Conservation (phyloP, 2,797 vertebrate genomes). For the Eremophila alpestris region DNA sequence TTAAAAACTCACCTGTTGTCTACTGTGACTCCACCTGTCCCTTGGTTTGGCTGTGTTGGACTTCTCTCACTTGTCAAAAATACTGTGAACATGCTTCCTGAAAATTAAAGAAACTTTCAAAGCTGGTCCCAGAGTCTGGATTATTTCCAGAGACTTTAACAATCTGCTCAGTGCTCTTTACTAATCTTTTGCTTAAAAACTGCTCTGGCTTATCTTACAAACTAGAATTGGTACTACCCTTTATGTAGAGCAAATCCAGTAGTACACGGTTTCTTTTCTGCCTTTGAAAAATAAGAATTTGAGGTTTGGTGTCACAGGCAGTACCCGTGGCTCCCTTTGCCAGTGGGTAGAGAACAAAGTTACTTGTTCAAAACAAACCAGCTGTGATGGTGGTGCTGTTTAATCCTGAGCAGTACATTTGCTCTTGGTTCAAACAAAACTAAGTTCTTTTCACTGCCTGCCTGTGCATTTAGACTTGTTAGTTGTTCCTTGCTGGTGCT, state of each 20-base stretch:
- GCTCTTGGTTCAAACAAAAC: background rate
- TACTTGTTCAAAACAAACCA: background rate
- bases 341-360: background rate
- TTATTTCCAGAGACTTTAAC: background rate
- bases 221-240: background rate
- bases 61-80: background rate
- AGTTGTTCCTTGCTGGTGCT: background rate
- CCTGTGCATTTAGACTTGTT: background rate
- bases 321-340: background rate
- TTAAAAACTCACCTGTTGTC: background rate
- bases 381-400: background rate
- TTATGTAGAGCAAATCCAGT: background rate
- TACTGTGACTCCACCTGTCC: background rate
- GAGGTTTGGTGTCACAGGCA: background rate
- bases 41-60: background rate
- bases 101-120: background rate
- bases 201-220: background rate
- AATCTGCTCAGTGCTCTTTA: background rate
- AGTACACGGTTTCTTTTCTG: background rate
- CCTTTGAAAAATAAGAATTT: background rate
- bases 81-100: background rate
- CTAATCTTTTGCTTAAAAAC: background rate
- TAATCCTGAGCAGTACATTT: background rate
- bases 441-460: background rate
- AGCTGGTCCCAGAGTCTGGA: background rate